Evolutionary conservation across 2,888 invertebrate genomes (phyloP), one percentile per base, ranked within the genome.

Genomic region (Mylabris sibirica): DNA sequence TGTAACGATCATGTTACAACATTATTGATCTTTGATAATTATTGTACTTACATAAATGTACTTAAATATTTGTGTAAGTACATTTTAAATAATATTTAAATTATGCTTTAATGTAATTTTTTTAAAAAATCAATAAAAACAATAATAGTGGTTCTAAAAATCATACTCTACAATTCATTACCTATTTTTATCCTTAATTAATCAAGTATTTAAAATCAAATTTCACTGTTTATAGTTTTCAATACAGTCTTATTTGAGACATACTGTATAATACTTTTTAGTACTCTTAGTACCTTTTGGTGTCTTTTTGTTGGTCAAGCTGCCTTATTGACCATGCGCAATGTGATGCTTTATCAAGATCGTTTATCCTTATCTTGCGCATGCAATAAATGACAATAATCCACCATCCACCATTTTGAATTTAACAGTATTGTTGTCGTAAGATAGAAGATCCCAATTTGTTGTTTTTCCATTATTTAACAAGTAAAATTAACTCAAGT

Each of bases 91-190:
- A 74, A 75, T 74, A 67, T 74, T 76, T 76, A 64, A 71, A 67
- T 78, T 78, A 74, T 79, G 82, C 82, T 82, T 82, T 78, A 78
- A 79, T 79, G 81, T 81, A 79, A 80, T 78, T 82, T 82, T 81
- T 82, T 80, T 78, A 80, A 81, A 79, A 79, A 80, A 78, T 75
- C 74, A 76, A 77, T 78, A 79, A 75, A 76, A 80, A 66, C 70
- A 68, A 66, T 73, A 70, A 78, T 80, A 80, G 80, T 71, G 77
- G 78, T 77, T 78, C 78, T 77, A 76, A 72, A 66, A 53, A n/a
- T 69, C 24, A 24, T 66, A 24, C 24, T 44, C 12, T 41, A 41
- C 53, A 0, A 63, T 66, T 57, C 35, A 66, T 66, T 66, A 35
- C 12, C 11, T 35, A 30, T 30, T 6, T 30, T 30, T n/a, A 3